phyloP scores from a whole-genome alignment of 2,888 invertebrate species.

The Cephus pygmeus region DNA sequence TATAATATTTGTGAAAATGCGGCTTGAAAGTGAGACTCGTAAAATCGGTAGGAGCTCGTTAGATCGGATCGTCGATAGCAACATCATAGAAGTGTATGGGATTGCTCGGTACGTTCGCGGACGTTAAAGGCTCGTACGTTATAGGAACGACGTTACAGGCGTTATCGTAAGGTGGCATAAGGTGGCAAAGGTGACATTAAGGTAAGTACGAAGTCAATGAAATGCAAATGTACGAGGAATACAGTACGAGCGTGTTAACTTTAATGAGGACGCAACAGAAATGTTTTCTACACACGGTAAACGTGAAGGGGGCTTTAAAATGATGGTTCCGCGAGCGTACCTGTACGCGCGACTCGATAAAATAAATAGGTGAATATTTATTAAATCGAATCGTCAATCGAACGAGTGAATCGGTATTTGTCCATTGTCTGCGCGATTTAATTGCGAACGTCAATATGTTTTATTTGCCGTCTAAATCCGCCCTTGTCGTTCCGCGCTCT shows the following conservation, averaged over 20 bases:
- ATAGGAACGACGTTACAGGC: not conserved
- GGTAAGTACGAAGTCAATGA: slow-evolving; percentile 44
- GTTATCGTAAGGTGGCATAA: not conserved
- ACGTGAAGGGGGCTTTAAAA: slow-evolving; percentile 1
- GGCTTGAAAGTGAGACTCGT: not conserved
- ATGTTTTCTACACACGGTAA: slow-evolving; percentile 12
- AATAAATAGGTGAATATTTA: slow-evolving; percentile 51
- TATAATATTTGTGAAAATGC: not conserved
- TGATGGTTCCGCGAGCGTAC: slow-evolving; percentile 7
- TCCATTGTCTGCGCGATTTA: slow-evolving; percentile 61
- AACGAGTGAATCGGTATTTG: slow-evolving; percentile 56
- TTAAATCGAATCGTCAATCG: slow-evolving; percentile 52
- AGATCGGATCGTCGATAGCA: not conserved
- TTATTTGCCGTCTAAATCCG: slow-evolving; percentile 46
- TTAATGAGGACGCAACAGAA: slow-evolving; percentile 15
- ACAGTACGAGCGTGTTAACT: not conserved
- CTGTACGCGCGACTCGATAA: slow-evolving; percentile 8
- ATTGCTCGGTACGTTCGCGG: not conserved
- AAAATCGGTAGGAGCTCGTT: not conserved
- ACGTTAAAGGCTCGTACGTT: not conserved
- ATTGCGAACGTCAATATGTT: slow-evolving; percentile 63
- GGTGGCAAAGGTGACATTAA: not conserved
- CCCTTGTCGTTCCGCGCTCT: slow-evolving; percentile 10
- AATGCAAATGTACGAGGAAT: slow-evolving; percentile 49
- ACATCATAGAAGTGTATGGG: not conserved